Evolutionary conservation across 2,888 invertebrate genomes (phyloP), one percentile per base, ranked within the genome.

Genomic region (Lobophora halterata): DNA sequence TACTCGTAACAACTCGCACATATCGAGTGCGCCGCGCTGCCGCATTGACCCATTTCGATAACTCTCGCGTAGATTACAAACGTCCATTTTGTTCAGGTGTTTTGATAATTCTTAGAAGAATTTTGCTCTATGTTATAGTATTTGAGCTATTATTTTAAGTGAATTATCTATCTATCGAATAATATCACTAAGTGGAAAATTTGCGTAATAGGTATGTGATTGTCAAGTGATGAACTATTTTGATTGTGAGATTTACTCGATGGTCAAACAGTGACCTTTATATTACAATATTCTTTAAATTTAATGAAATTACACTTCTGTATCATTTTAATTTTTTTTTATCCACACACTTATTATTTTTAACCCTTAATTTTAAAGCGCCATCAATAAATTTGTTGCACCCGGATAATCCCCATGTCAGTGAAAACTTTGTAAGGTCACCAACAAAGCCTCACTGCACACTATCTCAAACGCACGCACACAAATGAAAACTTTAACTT

Each of bases 1-100:
- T 65, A 70, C 62, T 51, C 54, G 48, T 54, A 65, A 65, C 70
- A 68, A 66, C 61, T 51, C 57, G 52, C 55, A 48, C 61, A 61
- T 64, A 71, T 70, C 74, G 70, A 52, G 61, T 69, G 49, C 65
- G 62, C 62, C 62, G 71, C 68, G 68, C 59, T 68, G 64, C 70
- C 71, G 74, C 82, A 79, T 78, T 87, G 86, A 82, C 86, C 86
- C 61, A 83, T 83, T 85, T 87, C 74, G 86, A 86, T 86, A 86
- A 85, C 79, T 69, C 63, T 64, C 58, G 70, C 71, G 69, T 67
- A 79, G 85, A 80, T 85, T 85, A 79, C 66, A 59, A 63, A 62
- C 70, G 75, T 65, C 70, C 72, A 75, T 65, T 73, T 61, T 60
- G 61, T 53, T 61, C 65, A 69, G 70, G 68, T 71, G 60, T 49